Conservation (phyloP, 2,113 vertebrate genomes). For the Tricholaema leucomelas region DNA sequence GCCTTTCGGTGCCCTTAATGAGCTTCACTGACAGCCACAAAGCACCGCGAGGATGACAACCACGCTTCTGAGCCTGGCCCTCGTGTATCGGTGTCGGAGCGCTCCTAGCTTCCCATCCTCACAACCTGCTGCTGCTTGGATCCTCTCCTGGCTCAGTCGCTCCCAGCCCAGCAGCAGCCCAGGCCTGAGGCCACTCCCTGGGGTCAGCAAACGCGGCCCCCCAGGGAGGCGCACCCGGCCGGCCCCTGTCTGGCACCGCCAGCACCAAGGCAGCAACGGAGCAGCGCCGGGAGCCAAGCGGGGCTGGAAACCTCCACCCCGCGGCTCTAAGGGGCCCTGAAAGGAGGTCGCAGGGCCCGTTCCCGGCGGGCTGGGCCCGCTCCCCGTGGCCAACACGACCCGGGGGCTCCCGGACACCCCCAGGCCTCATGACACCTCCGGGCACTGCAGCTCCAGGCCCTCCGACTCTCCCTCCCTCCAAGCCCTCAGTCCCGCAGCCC, state of each 20-base stretch:
- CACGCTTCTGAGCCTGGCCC: rapidly evolving
- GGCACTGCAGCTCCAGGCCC: background rate
- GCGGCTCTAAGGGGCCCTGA: too few species aligned
- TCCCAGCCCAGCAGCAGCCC: background rate
- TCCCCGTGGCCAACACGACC: background rate
- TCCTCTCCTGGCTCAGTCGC: rapidly evolving
- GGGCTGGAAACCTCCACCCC: background rate
- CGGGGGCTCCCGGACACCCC: background rate
- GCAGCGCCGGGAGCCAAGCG: background rate
- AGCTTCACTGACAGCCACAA: background rate
- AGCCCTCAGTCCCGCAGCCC: background rate
- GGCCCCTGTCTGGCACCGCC: rapidly evolving
- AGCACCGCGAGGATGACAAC: rapidly evolving
- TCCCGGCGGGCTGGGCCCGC: background rate
- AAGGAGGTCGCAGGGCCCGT: background rate
- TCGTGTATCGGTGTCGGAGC: rapidly evolving
- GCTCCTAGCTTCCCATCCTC: background rate
- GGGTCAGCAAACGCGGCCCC: background rate
- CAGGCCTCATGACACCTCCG: background rate
- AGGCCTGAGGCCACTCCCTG: background rate
- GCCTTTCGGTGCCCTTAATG: background rate
- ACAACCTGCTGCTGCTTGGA: rapidly evolving
- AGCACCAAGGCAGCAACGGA: background rate
- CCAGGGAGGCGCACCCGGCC: background rate
- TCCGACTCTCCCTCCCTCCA: background rate